Percentiles rank a stretch among this genome's conserved stretches.
phyloP scores from a whole-genome alignment of 2,797 vertebrate species.

The Syngnathus rostellatus region DNA sequence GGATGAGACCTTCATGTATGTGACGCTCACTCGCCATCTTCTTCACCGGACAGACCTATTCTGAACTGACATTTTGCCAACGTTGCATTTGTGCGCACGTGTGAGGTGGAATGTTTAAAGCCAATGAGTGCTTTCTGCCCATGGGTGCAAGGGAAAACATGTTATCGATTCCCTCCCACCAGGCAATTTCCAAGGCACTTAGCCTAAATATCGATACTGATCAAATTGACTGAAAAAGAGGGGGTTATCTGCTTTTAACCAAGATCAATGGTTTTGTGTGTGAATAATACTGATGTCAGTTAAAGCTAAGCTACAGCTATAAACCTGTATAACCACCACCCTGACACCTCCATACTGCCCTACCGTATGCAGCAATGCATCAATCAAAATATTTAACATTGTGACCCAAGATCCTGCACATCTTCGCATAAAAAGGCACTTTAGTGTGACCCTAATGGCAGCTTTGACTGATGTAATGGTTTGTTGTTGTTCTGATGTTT shows the following conservation, averaged over 20 bases:
- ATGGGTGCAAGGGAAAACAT: slow-evolving; percentile 18
- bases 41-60: slow-evolving; percentile 10
- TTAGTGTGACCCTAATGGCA: slow-evolving; percentile 40
- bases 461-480: slow-evolving; percentile 54
- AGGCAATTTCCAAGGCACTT: slow-evolving; percentile 54
- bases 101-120: slow-evolving; percentile 1
- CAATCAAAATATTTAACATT: background rate
- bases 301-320: too few species aligned
- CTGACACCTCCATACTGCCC: background rate
- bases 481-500: slow-evolving; percentile 61
- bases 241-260: slow-evolving; percentile 28
- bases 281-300: too few species aligned
- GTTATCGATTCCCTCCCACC: slow-evolving; percentile 50
- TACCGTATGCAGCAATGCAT: background rate
- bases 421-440: slow-evolving; percentile 35
- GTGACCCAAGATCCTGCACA: slow-evolving; percentile 8
- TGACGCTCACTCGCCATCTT: slow-evolving; percentile 18
- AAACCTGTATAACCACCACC: too few species aligned
- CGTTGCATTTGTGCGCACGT: background rate
- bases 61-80: slow-evolving; percentile 12
- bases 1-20: slow-evolving; percentile 42
- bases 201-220: slow-evolving; percentile 52
- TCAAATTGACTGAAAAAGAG: slow-evolving; percentile 33
- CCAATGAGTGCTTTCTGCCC: slow-evolving; percentile 11
- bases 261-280: background rate